phyloP scores from a whole-genome alignment of 2,113 vertebrate species.

The Neomonachus schauinslandi region DNA sequence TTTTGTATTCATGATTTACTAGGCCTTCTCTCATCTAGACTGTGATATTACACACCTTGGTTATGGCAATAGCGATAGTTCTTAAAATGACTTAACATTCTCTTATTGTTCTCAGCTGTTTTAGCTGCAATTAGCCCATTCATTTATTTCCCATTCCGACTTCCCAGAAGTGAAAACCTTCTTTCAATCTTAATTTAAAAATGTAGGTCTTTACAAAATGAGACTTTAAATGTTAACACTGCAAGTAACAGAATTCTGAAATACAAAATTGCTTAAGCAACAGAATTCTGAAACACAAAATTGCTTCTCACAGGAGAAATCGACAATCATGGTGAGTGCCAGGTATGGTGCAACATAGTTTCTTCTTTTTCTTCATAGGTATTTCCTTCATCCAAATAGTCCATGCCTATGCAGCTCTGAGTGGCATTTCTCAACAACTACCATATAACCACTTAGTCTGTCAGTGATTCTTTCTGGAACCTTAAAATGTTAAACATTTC shows the following conservation, averaged over 20 bases:
- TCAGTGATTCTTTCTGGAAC: not conserved
- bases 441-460: not conserved
- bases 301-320: not conserved
- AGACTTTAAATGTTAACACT: not conserved
- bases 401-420: not conserved
- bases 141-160: not conserved
- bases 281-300: no score
- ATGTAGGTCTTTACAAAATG: not conserved
- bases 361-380: not conserved
- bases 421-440: not conserved
- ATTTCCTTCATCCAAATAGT: not conserved
- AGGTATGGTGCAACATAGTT: not conserved
- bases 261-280: not conserved
- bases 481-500: not conserved
- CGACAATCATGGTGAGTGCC: not conserved
- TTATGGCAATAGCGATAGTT: not conserved
- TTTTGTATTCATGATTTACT: not conserved
- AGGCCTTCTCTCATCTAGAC: not conserved
- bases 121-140: not conserved
- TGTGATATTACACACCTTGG: not conserved
- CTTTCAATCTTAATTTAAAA: not conserved
- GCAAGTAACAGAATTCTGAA: not conserved
- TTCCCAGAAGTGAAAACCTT: not conserved
- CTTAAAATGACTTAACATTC: not conserved
- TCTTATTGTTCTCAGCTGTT: not conserved